These are phyloP conservation scores for Pogonophryne albipinna DNA, from an alignment of 2,797 vertebrate species.

Conservation along the genomic window DNA sequence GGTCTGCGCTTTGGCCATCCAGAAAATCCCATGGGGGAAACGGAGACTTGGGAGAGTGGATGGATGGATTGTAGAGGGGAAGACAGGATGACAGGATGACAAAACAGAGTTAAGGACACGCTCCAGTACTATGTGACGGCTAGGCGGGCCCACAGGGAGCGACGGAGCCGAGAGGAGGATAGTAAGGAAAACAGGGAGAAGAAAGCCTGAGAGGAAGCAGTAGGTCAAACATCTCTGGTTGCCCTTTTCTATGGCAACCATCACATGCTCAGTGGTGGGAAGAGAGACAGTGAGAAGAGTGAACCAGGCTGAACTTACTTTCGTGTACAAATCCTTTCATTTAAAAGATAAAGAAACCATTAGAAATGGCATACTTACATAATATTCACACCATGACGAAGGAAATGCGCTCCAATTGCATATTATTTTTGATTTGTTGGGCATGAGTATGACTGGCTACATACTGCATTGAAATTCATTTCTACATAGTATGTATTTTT, in stretches of 20 bases:
- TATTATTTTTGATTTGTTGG: background rate
- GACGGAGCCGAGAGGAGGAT: conserved; percentile 44
- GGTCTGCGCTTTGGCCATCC: conserved; percentile 65
- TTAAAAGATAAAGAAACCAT: background rate
- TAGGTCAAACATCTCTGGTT: conserved; percentile 71
- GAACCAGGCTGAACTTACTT: conserved; percentile 26
- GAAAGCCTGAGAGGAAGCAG: conserved; percentile 38
- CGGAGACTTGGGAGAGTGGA: conserved; percentile 42
- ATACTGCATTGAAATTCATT: background rate
- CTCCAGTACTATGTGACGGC: conserved; percentile 79
- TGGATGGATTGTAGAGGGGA: conserved; percentile 60
- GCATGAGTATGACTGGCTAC: too few species aligned
- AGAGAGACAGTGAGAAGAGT: conserved; percentile 34
- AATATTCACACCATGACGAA: background rate
- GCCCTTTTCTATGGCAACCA: conserved; percentile 42
- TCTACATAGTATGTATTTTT: too few species aligned
- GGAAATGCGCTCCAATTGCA: too few species aligned
- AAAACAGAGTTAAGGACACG: conserved; percentile 79
- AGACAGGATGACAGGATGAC: conserved; percentile 78
- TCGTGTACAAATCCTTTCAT: background rate
- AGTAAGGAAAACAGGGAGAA: conserved; percentile 37
- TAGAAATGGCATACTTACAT: background rate
- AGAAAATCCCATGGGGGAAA: conserved; percentile 63
- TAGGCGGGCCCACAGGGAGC: conserved; percentile 59
- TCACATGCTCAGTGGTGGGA: conserved; percentile 52